Evolutionary conservation across 2,797 vertebrate genomes (phyloP), one percentile per base, ranked within the genome.

Genomic region (Pempheris klunzingeri): DNA sequence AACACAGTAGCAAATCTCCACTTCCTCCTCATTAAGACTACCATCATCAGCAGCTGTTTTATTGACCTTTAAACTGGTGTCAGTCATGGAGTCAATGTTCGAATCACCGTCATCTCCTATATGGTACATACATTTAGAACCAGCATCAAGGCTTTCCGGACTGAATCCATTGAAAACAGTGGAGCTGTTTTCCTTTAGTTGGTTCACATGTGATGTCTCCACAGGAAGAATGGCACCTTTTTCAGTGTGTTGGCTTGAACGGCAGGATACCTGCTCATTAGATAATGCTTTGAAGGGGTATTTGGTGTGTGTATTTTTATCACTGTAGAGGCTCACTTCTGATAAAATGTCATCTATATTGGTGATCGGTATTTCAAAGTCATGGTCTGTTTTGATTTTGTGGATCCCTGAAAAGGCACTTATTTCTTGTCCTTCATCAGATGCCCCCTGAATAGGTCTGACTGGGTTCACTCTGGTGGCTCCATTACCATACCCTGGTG

Each of bases 51-150:
- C 53, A n/a, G 49, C 55, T 9, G 28, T 41, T 60, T 75, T 79
- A 24, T 26, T 63, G 12, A 65, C 36, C 54, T 65, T 59, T 18
- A 58, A 79, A 66, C 43, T 72, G 32, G 61, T 93, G 0, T 92
- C 82, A 54, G 93, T 49, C 66, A 94, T 69, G 1, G 96, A 96
- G 71, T 97, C 96, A 0, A 95, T 34, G 17, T 96, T 95, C 0
- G 96, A 97, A 36, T 96, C 95, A 0, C 95, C 96, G 80, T 97
- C 97, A 17, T 96, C 95, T 0, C 89, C 93, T 52, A 91, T 82
- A 0, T 93, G 92, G 20, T 97, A 97, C 96, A 97, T 96, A 4
- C 88, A 92, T 12, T 92, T 92, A 13, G 89, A 92, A 14, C 72
- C 71, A 0, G 43, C 55, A 9, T 90, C 81, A 0, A 71, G 61